phyloP scores from a whole-genome alignment of 2,797 vertebrate genomes.

The Enteromius fasciolatus region DNA sequence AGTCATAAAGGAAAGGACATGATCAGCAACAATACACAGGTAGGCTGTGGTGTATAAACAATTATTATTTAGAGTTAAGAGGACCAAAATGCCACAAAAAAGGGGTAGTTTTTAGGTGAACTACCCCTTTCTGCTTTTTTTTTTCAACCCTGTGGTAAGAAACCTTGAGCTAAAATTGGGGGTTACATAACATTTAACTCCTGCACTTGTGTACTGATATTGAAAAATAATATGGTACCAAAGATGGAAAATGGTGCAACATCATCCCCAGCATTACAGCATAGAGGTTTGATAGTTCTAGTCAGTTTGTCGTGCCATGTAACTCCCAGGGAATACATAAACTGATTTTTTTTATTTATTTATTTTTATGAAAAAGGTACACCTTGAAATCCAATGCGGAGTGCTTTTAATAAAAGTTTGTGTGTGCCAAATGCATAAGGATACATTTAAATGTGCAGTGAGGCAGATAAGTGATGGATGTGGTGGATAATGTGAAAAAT shows the following conservation, averaged over 20 bases:
- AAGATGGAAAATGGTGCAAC: background rate
- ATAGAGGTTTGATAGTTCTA: background rate
- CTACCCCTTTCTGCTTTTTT: background rate
- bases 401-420: background rate
- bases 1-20: too few species aligned
- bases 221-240: background rate
- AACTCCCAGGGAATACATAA: background rate
- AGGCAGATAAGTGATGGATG: constrained; percentile 17
- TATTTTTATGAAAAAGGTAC: background rate
- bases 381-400: background rate
- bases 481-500: constrained; percentile 1
- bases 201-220: background rate
- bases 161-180: background rate
- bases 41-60: too few species aligned
- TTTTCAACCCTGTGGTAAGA: background rate
- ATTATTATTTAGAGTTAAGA: too few species aligned
- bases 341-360: too few species aligned
- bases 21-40: too few species aligned
- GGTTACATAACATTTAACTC: background rate
- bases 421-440: background rate
- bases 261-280: background rate
- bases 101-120: too few species aligned
- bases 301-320: background rate
- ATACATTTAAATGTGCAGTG: constrained; percentile 4
- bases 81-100: too few species aligned